phyloP scores from a whole-genome alignment of 2,113 vertebrate genomes.

The pig (Sus scrofa) region DNA sequence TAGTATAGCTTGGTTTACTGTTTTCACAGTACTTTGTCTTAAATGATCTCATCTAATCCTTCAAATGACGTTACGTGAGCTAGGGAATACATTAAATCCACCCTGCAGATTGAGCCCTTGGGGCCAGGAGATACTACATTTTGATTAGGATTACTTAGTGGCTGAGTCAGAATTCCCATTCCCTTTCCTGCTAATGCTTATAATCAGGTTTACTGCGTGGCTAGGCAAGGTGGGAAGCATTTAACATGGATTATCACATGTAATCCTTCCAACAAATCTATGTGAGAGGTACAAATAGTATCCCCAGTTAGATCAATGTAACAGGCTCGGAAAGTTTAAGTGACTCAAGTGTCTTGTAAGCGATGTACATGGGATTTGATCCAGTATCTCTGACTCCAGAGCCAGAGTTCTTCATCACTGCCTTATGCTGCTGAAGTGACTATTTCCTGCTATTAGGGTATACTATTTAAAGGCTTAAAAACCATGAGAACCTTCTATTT shows the following conservation, averaged over 20 bases:
- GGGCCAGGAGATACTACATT: neutral
- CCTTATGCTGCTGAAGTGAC: neutral
- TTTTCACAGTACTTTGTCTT: neutral
- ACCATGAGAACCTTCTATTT: neutral
- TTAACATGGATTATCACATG: neutral
- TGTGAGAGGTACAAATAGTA: neutral
- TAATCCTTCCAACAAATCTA: neutral
- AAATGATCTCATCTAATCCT: neutral
- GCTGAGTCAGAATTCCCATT: neutral
- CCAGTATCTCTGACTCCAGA: neutral
- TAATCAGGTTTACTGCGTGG: neutral
- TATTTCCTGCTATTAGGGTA: conserved; percentile 2
- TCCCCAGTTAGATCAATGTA: neutral
- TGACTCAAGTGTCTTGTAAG: neutral
- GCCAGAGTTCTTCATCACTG: neutral
- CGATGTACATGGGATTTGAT: neutral
- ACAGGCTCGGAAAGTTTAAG: neutral
- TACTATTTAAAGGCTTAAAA: neutral
- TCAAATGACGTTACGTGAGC: neutral
- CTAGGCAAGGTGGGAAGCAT: neutral
- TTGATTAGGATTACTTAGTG: neutral
- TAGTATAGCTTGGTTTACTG: neutral
- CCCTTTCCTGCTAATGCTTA: neutral
- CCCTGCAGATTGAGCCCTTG: neutral
- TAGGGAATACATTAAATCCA: neutral